Evolutionary conservation across 2,113 vertebrate species (phyloP).

Genomic region (Dipodomys spectabilis): DNA sequence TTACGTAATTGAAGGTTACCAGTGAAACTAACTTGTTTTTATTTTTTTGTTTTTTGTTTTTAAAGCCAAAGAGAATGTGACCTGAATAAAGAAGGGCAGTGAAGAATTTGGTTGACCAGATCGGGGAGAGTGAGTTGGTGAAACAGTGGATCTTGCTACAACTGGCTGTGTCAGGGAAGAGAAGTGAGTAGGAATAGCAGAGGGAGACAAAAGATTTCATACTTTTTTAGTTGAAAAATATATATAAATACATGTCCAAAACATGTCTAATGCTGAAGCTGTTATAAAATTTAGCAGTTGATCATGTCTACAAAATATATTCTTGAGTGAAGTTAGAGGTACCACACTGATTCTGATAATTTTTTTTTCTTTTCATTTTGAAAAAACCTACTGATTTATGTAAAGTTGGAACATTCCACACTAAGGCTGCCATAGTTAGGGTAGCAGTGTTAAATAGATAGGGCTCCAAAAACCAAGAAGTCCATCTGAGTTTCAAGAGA

Average conservation of each 20-base stretch:
- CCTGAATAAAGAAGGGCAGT: background rate
- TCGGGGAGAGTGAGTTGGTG: background rate
- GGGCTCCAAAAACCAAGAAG: background rate
- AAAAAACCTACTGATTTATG: background rate
- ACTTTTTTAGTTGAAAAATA: background rate
- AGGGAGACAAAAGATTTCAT: background rate
- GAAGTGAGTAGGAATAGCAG: background rate
- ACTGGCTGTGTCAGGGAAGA: background rate
- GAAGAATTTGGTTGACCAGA: background rate
- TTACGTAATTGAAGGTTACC: background rate
- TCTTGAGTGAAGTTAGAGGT: background rate
- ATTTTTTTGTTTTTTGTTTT: too few relatives aligned
- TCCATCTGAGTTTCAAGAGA: background rate
- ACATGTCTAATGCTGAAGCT: slow-evolving; percentile 12
- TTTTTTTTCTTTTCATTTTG: background rate
- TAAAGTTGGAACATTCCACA: background rate
- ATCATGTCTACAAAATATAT: background rate
- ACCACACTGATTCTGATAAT: background rate
- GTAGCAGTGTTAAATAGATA: background rate
- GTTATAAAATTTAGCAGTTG: background rate
- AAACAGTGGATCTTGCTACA: background rate
- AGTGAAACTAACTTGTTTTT: background rate
- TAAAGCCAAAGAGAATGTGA: background rate
- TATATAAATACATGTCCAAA: background rate
- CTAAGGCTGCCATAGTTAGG: background rate